phyloP scores from a whole-genome alignment of 2,113 vertebrate genomes.

The Cochlearius cochlearius region DNA sequence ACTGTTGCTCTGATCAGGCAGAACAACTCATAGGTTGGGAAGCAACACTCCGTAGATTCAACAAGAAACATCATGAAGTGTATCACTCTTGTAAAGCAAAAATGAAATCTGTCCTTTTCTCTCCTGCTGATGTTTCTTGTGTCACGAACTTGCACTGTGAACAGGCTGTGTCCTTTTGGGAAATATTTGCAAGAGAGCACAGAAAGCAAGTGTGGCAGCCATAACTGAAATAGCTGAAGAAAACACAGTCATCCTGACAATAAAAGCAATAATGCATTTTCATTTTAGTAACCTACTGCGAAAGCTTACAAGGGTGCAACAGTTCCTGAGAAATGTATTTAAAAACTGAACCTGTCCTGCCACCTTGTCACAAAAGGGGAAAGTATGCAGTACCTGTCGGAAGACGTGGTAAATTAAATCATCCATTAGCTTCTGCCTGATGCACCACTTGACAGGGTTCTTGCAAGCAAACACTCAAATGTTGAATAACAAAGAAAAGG shows the following conservation, averaged over 20 bases:
- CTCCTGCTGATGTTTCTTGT: background rate
- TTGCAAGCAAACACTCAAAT: background rate
- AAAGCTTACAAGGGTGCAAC: background rate
- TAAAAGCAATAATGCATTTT: background rate
- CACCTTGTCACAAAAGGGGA: background rate
- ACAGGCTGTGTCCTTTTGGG: background rate
- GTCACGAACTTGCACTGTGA: background rate
- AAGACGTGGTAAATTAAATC: background rate
- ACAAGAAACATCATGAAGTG: background rate
- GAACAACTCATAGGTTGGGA: background rate
- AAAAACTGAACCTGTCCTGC: background rate
- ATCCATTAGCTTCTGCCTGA: background rate
- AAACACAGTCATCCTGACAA: background rate
- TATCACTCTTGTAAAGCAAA: background rate
- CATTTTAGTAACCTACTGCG: background rate
- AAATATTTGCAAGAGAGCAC: background rate
- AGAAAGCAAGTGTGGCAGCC: background rate
- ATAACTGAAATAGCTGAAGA: background rate
- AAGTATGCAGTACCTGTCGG: background rate
- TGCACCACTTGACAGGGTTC: background rate
- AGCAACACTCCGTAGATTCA: background rate
- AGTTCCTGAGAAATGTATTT: background rate
- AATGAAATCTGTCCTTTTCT: background rate
- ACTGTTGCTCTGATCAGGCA: background rate
- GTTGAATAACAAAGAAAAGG: background rate